A percentile compares a stretch with the other conserved stretches of the same genome.
These are phyloP conservation scores for Leptinotarsa tumamoca DNA, from an alignment of 2,888 invertebrate species.

Conservation along the genomic window DNA sequence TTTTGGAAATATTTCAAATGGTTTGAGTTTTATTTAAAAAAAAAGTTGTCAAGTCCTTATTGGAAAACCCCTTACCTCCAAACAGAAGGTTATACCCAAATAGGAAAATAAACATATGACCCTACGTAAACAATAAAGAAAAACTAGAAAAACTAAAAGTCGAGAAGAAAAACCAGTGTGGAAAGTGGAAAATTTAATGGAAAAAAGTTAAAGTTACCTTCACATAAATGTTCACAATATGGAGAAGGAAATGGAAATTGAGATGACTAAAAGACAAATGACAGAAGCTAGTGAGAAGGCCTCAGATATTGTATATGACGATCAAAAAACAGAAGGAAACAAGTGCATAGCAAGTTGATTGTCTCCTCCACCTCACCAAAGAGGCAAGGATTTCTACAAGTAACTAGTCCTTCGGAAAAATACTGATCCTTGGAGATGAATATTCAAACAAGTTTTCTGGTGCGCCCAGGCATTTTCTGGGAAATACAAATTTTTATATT, in stretches of 20 bases:
- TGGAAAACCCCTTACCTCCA: no score
- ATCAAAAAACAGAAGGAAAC: background rate
- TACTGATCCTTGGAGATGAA: background rate
- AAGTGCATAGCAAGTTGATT: background rate
- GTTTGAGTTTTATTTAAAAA: no score
- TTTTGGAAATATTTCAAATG: no score
- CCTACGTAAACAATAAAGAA: background rate
- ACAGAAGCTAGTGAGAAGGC: background rate
- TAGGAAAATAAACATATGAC: background rate
- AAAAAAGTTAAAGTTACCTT: background rate
- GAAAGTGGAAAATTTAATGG: background rate
- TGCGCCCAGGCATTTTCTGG: background rate
- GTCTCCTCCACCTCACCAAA: background rate
- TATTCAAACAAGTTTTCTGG: background rate
- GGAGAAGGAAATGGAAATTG: background rate
- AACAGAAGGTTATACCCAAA: background rate
- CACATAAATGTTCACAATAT: background rate
- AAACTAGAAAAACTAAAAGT: background rate
- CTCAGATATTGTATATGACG: background rate
- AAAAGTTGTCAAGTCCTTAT: no score
- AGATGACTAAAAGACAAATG: background rate
- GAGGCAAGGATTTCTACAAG: background rate
- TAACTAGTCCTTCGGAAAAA: background rate
- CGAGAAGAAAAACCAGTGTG: background rate
- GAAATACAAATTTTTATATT: no score